These are phyloP conservation scores for Cygnus olor DNA, from an alignment of 2,797 vertebrate genomes.

Conservation along the genomic window DNA sequence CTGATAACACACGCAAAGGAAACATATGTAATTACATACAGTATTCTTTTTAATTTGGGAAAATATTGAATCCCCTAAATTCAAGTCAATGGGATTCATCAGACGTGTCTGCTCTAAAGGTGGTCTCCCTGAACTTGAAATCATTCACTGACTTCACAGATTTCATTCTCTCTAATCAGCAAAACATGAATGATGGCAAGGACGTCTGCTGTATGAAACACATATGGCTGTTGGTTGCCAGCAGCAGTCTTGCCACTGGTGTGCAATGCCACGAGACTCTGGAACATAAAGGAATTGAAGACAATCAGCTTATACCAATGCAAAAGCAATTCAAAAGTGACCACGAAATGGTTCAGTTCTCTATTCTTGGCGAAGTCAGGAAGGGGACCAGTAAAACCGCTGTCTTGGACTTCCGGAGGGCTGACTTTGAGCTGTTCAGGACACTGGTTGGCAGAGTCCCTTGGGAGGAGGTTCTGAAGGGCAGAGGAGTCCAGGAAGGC, in stretches of 20 bases:
- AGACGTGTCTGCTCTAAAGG: not conserved
- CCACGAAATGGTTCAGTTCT: too few relatives aligned
- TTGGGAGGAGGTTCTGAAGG: too few relatives aligned
- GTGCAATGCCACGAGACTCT: not conserved
- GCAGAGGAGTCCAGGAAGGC: too few relatives aligned
- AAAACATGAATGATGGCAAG: not conserved
- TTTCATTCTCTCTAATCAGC: not conserved
- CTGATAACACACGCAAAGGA: not conserved
- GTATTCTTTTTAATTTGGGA: not conserved
- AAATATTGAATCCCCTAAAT: not conserved
- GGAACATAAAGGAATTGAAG: not conserved
- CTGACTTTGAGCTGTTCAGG: too few relatives aligned
- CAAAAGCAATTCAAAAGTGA: not conserved
- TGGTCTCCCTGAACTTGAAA: not conserved
- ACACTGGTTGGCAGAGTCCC: too few relatives aligned
- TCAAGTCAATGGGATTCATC: not conserved
- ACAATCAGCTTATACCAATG: not conserved
- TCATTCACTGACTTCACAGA: not conserved
- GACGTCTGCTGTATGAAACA: not conserved
- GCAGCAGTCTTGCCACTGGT: accelerated
- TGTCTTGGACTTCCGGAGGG: too few relatives aligned
- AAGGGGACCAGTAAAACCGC: too few relatives aligned
- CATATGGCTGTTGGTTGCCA: not conserved
- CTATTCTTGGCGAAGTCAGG: too few relatives aligned
- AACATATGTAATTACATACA: not conserved